A percentile compares a stretch with the other conserved stretches of the same genome.
phyloP scores from a whole-genome alignment of 2,113 vertebrate genomes.

The Platysternon megacephalum region DNA sequence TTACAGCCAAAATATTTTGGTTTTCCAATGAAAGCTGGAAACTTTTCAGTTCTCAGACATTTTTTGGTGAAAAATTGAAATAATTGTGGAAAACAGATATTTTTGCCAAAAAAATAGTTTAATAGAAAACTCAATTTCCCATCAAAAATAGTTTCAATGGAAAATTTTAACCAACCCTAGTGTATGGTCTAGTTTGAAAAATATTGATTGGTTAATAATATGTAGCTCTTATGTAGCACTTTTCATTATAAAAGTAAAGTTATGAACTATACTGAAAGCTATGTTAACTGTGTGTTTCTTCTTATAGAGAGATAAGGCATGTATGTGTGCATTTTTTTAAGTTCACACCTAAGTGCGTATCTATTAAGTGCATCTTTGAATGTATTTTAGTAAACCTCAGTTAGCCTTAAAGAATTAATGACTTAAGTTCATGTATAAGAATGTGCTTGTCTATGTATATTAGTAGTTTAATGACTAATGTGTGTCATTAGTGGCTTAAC shows the following conservation, averaged over 20 bases:
- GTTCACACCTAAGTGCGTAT: neutral
- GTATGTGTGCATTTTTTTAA: neutral
- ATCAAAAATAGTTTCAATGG: neutral
- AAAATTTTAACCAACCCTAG: neutral
- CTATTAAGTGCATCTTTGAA: neutral
- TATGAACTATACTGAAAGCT: neutral
- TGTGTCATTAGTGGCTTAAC: neutral
- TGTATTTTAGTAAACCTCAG: neutral
- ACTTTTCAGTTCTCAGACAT: neutral
- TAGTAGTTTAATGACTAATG: neutral
- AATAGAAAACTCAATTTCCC: neutral
- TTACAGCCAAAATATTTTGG: neutral
- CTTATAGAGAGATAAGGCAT: neutral
- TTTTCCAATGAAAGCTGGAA: neutral
- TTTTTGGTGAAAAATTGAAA: neutral
- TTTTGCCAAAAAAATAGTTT: neutral
- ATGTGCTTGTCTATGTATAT: neutral
- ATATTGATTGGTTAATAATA: neutral
- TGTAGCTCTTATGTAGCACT: too few species aligned
- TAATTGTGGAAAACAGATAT: neutral
- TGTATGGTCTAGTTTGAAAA: neutral
- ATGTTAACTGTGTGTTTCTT: neutral
- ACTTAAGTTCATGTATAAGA: neutral
- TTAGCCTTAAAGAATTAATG: neutral
- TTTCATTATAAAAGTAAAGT: too few species aligned